Evolutionary conservation across 2,113 vertebrate species (phyloP).

Genomic region (Harpagus bidentatus): DNA sequence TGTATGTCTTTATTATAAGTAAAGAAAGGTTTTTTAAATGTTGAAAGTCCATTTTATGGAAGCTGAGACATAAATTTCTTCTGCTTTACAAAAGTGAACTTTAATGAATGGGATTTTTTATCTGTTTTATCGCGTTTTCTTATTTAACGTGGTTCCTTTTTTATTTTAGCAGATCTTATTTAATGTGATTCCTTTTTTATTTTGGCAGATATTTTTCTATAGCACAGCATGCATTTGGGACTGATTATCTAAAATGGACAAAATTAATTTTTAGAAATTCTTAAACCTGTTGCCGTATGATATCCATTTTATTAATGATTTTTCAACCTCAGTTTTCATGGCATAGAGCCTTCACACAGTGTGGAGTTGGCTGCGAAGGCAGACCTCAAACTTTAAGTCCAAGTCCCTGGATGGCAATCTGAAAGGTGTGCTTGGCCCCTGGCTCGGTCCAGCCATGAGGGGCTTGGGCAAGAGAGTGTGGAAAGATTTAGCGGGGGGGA

Average conservation of each 20-base stretch:
- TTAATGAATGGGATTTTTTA: not conserved
- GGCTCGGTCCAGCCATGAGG: not conserved
- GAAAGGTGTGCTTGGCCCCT: rapidly evolving
- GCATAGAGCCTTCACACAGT: no score
- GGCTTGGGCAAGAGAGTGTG: rapidly evolving
- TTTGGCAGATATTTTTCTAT: not conserved
- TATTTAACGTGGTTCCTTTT: not conserved
- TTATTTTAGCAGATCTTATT: not conserved
- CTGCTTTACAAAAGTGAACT: not conserved
- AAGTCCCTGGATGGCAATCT: no score
- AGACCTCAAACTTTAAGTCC: not conserved
- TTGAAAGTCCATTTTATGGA: not conserved
- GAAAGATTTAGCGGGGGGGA: rapidly evolving
- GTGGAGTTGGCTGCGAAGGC: not conserved
- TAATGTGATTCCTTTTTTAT: not conserved
- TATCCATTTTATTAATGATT: not conserved
- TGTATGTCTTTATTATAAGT: not conserved
- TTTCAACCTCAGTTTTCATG: not conserved
- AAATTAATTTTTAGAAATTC: not conserved
- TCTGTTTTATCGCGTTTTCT: not conserved
- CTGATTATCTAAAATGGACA: not conserved
- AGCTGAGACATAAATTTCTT: not conserved
- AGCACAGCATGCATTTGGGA: not conserved
- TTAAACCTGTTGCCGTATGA: not conserved
- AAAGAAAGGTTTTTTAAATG: not conserved